phyloP scores from a whole-genome alignment of 2,888 invertebrate genomes.

The Melinaea menophilus region DNA sequence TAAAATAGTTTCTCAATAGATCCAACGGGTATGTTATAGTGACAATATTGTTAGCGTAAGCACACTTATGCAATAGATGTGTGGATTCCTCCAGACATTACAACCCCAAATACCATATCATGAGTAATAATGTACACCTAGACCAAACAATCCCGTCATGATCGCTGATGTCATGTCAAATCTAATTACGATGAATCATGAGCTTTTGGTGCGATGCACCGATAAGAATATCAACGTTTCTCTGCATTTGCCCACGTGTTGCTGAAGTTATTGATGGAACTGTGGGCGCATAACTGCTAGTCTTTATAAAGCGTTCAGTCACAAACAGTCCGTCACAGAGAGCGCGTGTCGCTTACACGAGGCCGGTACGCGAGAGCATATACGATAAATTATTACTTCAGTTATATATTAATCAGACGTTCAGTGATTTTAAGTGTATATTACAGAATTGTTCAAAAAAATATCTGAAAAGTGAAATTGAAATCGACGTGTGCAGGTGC shows the following conservation, averaged over 20 bases:
- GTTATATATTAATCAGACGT: conserved; percentile 44
- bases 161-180: conserved; percentile 68
- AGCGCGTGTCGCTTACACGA: conserved; percentile 59
- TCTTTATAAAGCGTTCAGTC: conserved; percentile 64
- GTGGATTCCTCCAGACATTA: conserved; percentile 30
- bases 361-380: conserved; percentile 62
- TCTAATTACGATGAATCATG: conserved; percentile 72
- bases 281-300: conserved; percentile 75
- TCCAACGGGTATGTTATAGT: conserved; percentile 5
- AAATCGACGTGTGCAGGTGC: conserved; percentile 67
- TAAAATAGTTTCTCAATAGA: no score
- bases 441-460: conserved; percentile 29
- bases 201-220: conserved; percentile 72
- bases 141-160: conserved; percentile 38
- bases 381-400: conserved; percentile 52
- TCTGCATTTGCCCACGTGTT: conserved; percentile 67
- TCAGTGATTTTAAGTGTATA: conserved; percentile 56
- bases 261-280: conserved; percentile 66
- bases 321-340: conserved; percentile 64
- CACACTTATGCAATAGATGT: conserved; percentile 39
- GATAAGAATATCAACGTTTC: conserved; percentile 61
- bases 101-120: conserved; percentile 24
- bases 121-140: background rate
- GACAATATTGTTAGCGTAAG: conserved; percentile 32
- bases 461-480: conserved; percentile 45